Conservation (phyloP, 2,797 vertebrate species). For the Eulemur mongoz region DNA sequence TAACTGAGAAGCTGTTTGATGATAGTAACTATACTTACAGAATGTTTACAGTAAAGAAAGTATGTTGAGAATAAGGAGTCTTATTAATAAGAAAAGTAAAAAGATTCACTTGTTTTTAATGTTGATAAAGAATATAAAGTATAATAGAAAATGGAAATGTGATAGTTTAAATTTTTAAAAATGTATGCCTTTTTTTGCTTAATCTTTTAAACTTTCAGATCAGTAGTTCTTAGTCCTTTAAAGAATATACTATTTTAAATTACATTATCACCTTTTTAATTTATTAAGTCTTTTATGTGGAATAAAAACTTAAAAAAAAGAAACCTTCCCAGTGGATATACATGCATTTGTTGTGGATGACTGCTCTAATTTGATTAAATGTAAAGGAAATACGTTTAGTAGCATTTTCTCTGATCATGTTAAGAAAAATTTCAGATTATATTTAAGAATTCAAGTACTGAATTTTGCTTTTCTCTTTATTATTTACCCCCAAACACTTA, state of each 20-base stretch:
- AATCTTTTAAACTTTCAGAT: not conserved
- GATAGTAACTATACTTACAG: not conserved
- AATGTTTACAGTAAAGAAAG: not conserved
- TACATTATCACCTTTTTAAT: conserved; percentile 15
- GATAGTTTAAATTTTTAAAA: not conserved
- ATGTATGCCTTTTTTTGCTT: not conserved
- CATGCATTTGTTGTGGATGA: not conserved
- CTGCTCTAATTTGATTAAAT: not conserved
- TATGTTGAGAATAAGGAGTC: not conserved
- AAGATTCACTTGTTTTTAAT: not conserved
- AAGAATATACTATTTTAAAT: conserved; percentile 32
- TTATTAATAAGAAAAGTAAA: conserved; percentile 28
- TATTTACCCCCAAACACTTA: not conserved
- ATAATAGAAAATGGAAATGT: conserved; percentile 1
- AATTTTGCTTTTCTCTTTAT: conserved; percentile 11
- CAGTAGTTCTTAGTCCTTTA: not conserved
- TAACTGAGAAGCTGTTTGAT: conserved; percentile 47
- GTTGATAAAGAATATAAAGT: not conserved
- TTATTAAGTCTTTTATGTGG: conserved; percentile 31
- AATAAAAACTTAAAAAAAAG: not conserved
- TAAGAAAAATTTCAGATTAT: conserved; percentile 41
- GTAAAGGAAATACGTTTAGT: conserved; percentile 18
- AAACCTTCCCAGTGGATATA: not conserved
- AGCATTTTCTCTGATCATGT: not conserved
- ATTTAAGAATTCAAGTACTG: conserved; percentile 7